Evolutionary conservation across 2,888 invertebrate species (phyloP).

Genomic region (Eretmocerus hayati): DNA sequence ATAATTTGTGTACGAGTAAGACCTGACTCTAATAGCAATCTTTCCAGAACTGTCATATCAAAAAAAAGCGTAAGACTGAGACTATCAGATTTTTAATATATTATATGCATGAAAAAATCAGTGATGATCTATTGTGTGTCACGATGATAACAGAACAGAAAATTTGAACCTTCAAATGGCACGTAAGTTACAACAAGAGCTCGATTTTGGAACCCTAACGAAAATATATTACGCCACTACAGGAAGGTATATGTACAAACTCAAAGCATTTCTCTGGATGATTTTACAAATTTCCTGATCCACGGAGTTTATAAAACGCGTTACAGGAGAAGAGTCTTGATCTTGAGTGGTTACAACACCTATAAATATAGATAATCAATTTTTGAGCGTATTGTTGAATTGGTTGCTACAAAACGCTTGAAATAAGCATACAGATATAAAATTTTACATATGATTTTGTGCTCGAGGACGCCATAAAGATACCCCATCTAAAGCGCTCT

Average conservation of each 20-base stretch:
- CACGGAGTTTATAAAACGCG: conserved; percentile 20
- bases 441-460: conserved; percentile 19
- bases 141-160: conserved; percentile 16
- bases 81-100: too few relatives aligned
- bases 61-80: too few relatives aligned
- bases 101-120: too few relatives aligned
- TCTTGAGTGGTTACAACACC: conserved; percentile 18
- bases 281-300: conserved; percentile 19
- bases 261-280: conserved; percentile 15
- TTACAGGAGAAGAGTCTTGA: conserved; percentile 23
- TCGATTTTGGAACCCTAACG: conserved; percentile 9
- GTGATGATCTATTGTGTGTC: too few relatives aligned
- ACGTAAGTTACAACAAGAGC: conserved; percentile 16
- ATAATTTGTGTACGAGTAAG: not conserved
- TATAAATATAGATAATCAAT: conserved; percentile 17
- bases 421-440: conserved; percentile 20
- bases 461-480: conserved; percentile 13
- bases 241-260: conserved; percentile 20
- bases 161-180: conserved; percentile 19
- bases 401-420: conserved; percentile 13
- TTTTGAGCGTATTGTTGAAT: conserved; percentile 13
- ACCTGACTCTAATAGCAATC: too few relatives aligned
- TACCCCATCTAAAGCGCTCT: too few relatives aligned
- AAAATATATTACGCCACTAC: conserved; percentile 20
- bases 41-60: too few relatives aligned